Base-by-base conservation (phyloP, 2,888 invertebrate genomes). In the Herminia tarsipennalis region DNA sequence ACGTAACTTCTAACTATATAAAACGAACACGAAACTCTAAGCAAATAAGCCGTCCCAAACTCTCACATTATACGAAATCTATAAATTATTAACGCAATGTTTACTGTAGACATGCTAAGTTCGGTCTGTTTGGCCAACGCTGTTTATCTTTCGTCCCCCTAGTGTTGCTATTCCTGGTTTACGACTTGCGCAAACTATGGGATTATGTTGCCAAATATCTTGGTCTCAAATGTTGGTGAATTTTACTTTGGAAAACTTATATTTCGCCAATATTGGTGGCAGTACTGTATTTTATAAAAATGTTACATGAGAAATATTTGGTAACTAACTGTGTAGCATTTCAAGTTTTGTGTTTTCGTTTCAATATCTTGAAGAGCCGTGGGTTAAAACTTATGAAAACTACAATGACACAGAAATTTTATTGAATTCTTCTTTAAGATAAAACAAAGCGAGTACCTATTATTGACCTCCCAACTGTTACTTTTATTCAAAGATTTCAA, bases 91-190 rank as follows among this genome's bases (percentile, higher is more conserved):
- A 25, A 34, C 17, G 41, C 2, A 21, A 18, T 47, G 57, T 56
- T 36, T 40, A 30, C 53, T 22, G 35, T 48, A 39, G 18, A 41
- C 36, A 57, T 43, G 42, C 42, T 41, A 53, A 57, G 62, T 57
- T 54, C 38, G 24, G 32, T 44, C 24, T 65, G 44, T 57, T 61
- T 63, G 66, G 42, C 43, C 25, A 44, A 33, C 29, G 28, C 37
- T 66, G 57, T 63, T 65, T 61, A 45, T 54, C 27, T 54, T 37
- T 3, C 29, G 50, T 61, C 54, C 50, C 65, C 10, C 34, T 34
- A 39, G 63, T 50, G 50, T 54, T 46, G 48, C 62, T 39, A 47
- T 35, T 53, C 37, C 37, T 53, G 35, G 62, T 63, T 66, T 66
- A 57, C 66, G 50, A 64, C 43, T 53, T 48, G 40, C 18, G 38